These are phyloP conservation scores for Physella acuta DNA, from an alignment of 1,140 invertebrate species.

Conservation along the genomic window DNA sequence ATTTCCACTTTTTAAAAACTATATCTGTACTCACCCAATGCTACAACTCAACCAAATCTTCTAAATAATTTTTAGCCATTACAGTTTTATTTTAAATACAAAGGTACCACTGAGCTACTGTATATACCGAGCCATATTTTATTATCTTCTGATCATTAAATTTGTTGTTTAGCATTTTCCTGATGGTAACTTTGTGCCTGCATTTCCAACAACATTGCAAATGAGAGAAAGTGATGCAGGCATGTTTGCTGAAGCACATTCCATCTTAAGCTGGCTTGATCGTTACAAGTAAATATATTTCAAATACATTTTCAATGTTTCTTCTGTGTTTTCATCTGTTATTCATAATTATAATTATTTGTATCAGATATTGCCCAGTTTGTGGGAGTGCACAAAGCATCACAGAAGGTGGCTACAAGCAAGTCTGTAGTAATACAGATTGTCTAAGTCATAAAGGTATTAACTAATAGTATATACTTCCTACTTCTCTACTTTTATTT, in stretches of 20 bases:
- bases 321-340: not conserved
- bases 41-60: too few species aligned
- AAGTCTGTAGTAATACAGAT: constrained; percentile 51
- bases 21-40: too few species aligned
- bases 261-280: constrained; percentile 61
- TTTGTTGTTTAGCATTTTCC: constrained; percentile 31
- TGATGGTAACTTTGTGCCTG: constrained; percentile 34
- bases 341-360: constrained; percentile 1
- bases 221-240: constrained; percentile 47
- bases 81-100: too few species aligned
- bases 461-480: not conserved
- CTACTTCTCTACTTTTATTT: not conserved
- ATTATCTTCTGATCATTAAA: too few species aligned
- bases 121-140: too few species aligned
- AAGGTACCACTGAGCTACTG: too few species aligned
- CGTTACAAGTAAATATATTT: constrained; percentile 34
- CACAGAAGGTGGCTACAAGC: constrained; percentile 57
- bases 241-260: constrained; percentile 57
- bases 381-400: constrained; percentile 56
- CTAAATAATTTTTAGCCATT: too few species aligned
- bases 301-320: not conserved
- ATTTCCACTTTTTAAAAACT: too few species aligned
- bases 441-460: constrained; percentile 53
- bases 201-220: constrained; percentile 41
- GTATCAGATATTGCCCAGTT: constrained; percentile 58